Evolutionary conservation across 2,888 invertebrate genomes (phyloP).

Genomic region (Epinotia demarniana): DNA sequence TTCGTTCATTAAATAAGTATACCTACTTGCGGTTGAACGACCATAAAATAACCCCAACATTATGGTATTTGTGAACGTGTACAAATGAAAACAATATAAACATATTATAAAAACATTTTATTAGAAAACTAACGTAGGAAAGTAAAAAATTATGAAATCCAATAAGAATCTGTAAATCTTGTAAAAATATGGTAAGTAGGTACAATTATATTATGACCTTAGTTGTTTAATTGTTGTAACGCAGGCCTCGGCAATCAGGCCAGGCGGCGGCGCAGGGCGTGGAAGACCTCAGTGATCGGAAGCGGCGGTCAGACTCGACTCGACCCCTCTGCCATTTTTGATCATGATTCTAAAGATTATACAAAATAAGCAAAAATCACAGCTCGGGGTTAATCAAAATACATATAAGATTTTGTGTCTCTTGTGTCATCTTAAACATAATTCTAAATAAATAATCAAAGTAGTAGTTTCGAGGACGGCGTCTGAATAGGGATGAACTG

Average conservation of each 20-base stretch:
- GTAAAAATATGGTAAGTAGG: constrained; percentile 73
- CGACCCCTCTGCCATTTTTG: constrained; percentile 19
- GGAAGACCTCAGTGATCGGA: constrained; percentile 62
- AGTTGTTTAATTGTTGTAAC: constrained; percentile 14
- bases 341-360: constrained; percentile 59
- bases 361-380: constrained; percentile 83
- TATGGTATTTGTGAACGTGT: background rate
- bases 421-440: constrained; percentile 74
- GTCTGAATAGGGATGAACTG: constrained; percentile 70
- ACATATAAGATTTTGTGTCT: constrained; percentile 78
- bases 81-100: constrained; percentile 35
- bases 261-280: constrained; percentile 46
- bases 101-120: constrained; percentile 82
- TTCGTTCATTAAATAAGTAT: too few relatives aligned
- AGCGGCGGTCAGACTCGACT: constrained; percentile 14
- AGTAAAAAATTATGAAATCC: constrained; percentile 83
- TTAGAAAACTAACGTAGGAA: constrained; percentile 84
- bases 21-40: background rate
- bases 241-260: background rate
- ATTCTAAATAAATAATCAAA: constrained; percentile 82
- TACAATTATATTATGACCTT: constrained; percentile 28
- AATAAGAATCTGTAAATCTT: constrained; percentile 81
- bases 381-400: constrained; percentile 83
- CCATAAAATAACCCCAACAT: background rate
- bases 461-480: constrained; percentile 74